Evolutionary conservation across 2,797 vertebrate genomes (phyloP).

Genomic region (Tenualosa thibaudeaui): DNA sequence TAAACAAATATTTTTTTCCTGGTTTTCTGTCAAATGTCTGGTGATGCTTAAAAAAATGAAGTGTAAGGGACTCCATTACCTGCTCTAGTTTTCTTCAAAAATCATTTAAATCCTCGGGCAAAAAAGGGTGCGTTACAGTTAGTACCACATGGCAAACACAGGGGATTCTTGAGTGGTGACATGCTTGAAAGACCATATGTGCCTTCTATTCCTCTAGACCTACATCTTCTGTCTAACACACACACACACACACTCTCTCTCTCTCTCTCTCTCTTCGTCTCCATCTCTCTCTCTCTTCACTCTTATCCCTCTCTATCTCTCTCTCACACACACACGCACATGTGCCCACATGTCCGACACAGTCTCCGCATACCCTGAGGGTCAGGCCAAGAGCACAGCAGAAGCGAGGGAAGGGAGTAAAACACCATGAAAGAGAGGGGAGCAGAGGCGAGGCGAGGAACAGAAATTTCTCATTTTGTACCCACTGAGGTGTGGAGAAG

Average conservation of each 20-base stretch:
- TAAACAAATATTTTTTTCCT: too few relatives aligned
- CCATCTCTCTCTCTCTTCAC: background rate
- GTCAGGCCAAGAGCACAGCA: constrained; percentile 12
- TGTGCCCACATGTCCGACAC: constrained; percentile 9
- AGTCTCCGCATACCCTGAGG: constrained; percentile 8
- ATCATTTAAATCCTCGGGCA: background rate
- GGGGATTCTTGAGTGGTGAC: background rate
- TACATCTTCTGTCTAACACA: background rate
- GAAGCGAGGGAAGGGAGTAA: background rate
- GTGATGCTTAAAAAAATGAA: background rate
- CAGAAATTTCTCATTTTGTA: constrained; percentile 43
- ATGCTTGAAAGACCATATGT: background rate
- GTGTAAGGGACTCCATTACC: background rate
- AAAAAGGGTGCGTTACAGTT: background rate
- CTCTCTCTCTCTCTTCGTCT: background rate
- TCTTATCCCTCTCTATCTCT: too few relatives aligned
- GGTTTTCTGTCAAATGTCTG: background rate
- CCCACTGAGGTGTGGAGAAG: constrained; percentile 45
- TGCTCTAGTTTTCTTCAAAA: background rate
- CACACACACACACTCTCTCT: background rate
- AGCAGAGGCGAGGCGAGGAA: constrained; percentile 28
- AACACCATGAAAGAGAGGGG: constrained; percentile 20
- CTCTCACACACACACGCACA: background rate
- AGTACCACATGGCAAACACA: constrained; percentile 1
- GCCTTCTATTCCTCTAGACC: background rate